Percentiles rank a stretch among this genome's conserved stretches.
Evolutionary conservation across 2,888 invertebrate species (phyloP).

Genomic region (Desoria tigrina): DNA sequence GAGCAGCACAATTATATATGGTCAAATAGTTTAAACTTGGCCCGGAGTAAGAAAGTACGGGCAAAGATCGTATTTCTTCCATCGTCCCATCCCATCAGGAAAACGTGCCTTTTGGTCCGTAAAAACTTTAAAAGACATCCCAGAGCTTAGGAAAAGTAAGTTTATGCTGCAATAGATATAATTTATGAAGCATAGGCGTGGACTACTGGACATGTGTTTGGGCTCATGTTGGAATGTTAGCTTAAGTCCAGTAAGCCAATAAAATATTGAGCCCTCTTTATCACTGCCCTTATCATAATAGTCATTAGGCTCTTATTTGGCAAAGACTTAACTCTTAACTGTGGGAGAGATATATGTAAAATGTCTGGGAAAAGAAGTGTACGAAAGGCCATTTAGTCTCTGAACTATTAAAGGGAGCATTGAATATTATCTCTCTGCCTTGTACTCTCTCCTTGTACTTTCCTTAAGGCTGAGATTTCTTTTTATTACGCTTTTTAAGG

Average conservation of each 20-base stretch:
- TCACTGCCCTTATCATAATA: conserved; percentile 14
- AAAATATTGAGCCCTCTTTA: conserved; percentile 20
- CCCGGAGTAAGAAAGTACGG: no score
- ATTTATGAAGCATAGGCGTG: conserved; percentile 16
- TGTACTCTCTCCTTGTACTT: background rate
- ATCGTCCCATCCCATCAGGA: no score
- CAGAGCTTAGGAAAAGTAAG: conserved; percentile 5
- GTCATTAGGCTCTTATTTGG: conserved; percentile 14
- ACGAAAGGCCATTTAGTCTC: background rate
- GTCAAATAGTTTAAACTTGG: no score
- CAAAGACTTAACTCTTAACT: background rate
- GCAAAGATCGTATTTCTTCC: no score
- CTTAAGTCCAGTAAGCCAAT: conserved; percentile 14
- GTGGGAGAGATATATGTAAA: background rate
- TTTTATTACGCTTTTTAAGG: background rate
- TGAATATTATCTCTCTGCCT: conserved; percentile 21
- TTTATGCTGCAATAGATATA: conserved; percentile 10
- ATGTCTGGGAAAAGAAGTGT: background rate
- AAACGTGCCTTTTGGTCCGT: conserved; percentile 10
- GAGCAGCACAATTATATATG: no score
- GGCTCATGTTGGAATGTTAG: conserved; percentile 8
- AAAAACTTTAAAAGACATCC: conserved; percentile 9
- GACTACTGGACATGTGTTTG: conserved; percentile 16
- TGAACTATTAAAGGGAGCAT: conserved; percentile 11
- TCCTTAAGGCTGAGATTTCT: conserved; percentile 9